phyloP scores from a whole-genome alignment of 2,888 invertebrate species.

The Agrochola lota region DNA sequence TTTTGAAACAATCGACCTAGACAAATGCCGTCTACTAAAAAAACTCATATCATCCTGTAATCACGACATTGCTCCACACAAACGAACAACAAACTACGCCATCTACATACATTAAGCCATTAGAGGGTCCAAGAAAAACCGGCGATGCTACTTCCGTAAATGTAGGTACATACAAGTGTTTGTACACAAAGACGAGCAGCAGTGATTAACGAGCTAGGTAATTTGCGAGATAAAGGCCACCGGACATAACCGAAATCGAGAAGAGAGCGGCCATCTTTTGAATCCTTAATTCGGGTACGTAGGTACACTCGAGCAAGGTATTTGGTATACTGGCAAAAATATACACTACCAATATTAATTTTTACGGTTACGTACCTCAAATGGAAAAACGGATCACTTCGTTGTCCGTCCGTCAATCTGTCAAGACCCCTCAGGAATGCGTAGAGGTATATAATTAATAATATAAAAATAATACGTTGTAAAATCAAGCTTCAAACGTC shows the following conservation, averaged over 20 bases:
- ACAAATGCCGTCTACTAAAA: background rate
- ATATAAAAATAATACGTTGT: too few relatives aligned
- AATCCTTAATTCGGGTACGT: slow-evolving; percentile 55
- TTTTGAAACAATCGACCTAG: background rate
- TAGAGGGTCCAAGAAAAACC: slow-evolving; percentile 51
- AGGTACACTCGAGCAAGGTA: background rate
- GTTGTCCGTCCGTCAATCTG: too few relatives aligned
- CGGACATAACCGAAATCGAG: slow-evolving; percentile 67
- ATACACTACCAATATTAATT: background rate
- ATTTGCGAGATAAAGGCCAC: slow-evolving; percentile 71
- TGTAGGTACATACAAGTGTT: slow-evolving; percentile 37
- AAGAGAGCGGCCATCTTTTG: slow-evolving; percentile 58
- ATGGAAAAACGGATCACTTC: too few relatives aligned
- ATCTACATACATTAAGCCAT: slow-evolving; percentile 45
- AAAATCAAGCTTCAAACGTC: too few relatives aligned
- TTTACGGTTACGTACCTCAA: background rate
- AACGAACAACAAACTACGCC: slow-evolving; percentile 2
- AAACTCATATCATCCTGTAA: background rate
- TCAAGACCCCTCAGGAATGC: too few relatives aligned
- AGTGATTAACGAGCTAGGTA: slow-evolving; percentile 75
- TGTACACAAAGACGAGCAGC: slow-evolving; percentile 58
- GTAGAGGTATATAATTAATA: too few relatives aligned
- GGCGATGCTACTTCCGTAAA: slow-evolving; percentile 30
- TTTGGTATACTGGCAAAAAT: background rate
- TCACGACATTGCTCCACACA: background rate